Conservation (phyloP, 2,888 invertebrate species). For the Cantharis rufa region DNA sequence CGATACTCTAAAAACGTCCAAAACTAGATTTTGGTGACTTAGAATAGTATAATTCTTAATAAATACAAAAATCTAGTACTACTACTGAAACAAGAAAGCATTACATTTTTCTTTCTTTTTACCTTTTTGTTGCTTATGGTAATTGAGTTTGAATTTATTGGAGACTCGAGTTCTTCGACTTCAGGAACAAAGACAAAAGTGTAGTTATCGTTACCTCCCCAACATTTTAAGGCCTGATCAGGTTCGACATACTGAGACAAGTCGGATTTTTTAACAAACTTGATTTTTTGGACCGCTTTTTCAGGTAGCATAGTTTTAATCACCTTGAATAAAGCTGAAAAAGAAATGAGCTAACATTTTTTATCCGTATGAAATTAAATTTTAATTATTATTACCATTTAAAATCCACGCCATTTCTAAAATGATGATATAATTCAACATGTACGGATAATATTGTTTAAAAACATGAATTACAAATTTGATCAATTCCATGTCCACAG, state of each 20-base stretch:
- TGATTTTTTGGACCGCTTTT: slow-evolving; percentile 86
- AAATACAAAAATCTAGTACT: not conserved
- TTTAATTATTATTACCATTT: slow-evolving; percentile 63
- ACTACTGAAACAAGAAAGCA: not conserved
- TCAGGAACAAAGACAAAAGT: slow-evolving; percentile 74
- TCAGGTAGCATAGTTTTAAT: slow-evolving; percentile 86
- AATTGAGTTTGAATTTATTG: slow-evolving; percentile 21
- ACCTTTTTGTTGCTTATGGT: slow-evolving; percentile 39
- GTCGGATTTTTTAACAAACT: slow-evolving; percentile 76
- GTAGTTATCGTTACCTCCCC: slow-evolving; percentile 82
- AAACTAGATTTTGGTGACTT: no score
- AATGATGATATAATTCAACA: slow-evolving; percentile 86
- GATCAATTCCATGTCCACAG: slow-evolving; percentile 91
- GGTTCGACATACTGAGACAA: slow-evolving; percentile 74
- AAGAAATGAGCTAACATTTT: not conserved
- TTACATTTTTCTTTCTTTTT: slow-evolving; percentile 9
- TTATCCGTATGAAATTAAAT: not conserved
- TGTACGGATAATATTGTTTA: slow-evolving; percentile 86
- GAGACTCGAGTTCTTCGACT: slow-evolving; percentile 41
- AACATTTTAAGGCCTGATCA: slow-evolving; percentile 74
- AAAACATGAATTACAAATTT: slow-evolving; percentile 85
- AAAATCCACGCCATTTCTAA: slow-evolving; percentile 95
- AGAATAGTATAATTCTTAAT: no score
- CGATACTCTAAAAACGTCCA: no score
- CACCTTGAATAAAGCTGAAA: slow-evolving; percentile 85